phyloP scores from a whole-genome alignment of 2,888 invertebrate species.

The Drosophila fulvimacula region DNA sequence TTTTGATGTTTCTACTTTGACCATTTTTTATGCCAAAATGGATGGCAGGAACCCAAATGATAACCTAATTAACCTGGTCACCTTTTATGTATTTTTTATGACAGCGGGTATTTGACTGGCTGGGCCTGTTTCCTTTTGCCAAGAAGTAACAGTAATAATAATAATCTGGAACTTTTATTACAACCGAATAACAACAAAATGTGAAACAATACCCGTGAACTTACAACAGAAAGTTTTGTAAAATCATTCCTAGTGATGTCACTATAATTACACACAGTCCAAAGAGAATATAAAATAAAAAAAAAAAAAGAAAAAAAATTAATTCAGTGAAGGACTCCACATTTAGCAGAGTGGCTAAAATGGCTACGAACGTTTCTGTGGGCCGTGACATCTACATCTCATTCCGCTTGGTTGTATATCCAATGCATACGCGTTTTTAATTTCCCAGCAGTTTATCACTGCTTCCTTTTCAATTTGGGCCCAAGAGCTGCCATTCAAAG shows the following conservation, averaged over 20 bases:
- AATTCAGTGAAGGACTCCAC: conserved; percentile 23
- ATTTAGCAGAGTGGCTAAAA: conserved; percentile 23
- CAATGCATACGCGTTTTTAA: conserved; percentile 66
- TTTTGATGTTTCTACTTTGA: conserved; percentile 25
- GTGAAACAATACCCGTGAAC: conserved; percentile 54
- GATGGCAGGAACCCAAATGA: conserved; percentile 56
- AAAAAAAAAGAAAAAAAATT: conserved; percentile 8
- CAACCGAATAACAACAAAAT: conserved; percentile 73
- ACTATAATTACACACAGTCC: conserved; percentile 28
- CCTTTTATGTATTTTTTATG: conserved; percentile 14
- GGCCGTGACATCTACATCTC: conserved; percentile 9
- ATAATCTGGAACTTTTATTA: conserved; percentile 52
- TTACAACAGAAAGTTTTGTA: conserved; percentile 8
- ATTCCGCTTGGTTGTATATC: conserved; percentile 14
- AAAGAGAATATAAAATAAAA: conserved; percentile 1
- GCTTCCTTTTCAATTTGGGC: conserved; percentile 53
- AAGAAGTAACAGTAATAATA: conserved; percentile 23
- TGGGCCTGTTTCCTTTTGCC: conserved; percentile 29
- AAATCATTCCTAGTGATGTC: conserved; percentile 8
- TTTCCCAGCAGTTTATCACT: conserved; percentile 70
- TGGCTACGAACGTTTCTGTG: conserved; percentile 46
- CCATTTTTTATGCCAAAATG: conserved; percentile 17
- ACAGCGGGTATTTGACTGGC: conserved; percentile 2
- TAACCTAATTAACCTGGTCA: conserved; percentile 77
- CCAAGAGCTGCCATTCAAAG: conserved; percentile 58